These are phyloP conservation scores for Xestia ashworthii DNA, from an alignment of 2,888 invertebrate genomes.

Conservation along the genomic window DNA sequence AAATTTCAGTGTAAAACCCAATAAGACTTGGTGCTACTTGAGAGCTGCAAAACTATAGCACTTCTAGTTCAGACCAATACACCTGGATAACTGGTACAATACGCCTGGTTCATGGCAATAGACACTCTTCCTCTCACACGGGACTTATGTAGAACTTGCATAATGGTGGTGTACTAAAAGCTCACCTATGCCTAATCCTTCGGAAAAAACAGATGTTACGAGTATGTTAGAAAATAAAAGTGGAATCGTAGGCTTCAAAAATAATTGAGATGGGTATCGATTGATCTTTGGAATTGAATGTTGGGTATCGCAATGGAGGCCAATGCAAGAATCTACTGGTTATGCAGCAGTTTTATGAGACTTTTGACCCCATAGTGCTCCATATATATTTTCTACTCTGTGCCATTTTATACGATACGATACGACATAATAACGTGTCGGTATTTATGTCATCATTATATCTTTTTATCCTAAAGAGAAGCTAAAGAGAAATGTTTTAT, in stretches of 20 bases:
- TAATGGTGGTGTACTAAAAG: neutral
- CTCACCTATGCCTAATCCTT: neutral
- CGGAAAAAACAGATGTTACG: neutral
- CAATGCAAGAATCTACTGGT: neutral
- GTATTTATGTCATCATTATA: conserved; percentile 49
- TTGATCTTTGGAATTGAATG: neutral
- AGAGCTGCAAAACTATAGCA: neutral
- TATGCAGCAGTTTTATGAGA: neutral
- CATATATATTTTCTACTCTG: conserved; percentile 26
- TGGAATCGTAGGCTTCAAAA: neutral
- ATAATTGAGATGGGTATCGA: neutral
- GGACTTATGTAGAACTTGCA: neutral
- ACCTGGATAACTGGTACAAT: neutral
- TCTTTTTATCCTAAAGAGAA: conserved; percentile 30
- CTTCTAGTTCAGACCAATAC: neutral
- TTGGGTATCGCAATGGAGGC: neutral
- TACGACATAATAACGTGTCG: conserved; percentile 44
- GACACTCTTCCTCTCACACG: neutral
- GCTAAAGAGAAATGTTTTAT: conserved; percentile 37
- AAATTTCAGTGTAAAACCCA: neutral
- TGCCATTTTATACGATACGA: conserved; percentile 20
- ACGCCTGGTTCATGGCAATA: no score
- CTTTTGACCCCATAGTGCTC: conserved; percentile 4
- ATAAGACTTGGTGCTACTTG: neutral
- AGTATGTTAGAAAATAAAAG: neutral